A percentile compares a stretch with the other conserved stretches of the same genome.
Evolutionary conservation across 2,113 vertebrate species (phyloP).

Genomic region (Rallus limicola): DNA sequence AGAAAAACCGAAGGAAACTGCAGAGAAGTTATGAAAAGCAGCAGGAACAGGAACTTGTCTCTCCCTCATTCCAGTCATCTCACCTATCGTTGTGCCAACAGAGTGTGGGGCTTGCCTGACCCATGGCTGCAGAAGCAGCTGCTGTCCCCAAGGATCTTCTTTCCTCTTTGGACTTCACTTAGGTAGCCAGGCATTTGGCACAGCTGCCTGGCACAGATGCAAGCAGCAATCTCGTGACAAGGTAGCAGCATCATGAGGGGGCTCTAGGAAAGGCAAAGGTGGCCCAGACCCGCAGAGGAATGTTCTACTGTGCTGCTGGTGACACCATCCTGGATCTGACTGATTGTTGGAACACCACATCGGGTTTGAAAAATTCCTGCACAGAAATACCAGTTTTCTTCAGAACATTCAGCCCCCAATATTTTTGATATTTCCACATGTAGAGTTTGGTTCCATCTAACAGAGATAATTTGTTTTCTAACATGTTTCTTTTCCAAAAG

Average conservation of each 20-base stretch:
- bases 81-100: not conserved
- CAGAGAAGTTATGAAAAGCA: not conserved
- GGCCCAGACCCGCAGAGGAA: not conserved
- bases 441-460: not conserved
- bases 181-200: not conserved
- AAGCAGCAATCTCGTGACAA: not conserved
- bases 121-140: not conserved
- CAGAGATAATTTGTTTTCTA: not conserved
- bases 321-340: not conserved
- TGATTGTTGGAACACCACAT: not conserved
- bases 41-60: not conserved
- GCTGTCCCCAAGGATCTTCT: not conserved
- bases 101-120: not conserved
- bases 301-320: not conserved
- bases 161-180: not conserved
- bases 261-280: not conserved
- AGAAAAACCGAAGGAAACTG: not conserved
- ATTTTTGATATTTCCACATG: not conserved
- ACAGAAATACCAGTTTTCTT: not conserved
- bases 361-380: not conserved
- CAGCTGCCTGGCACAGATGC: not conserved
- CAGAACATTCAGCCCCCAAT: not conserved
- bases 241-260: fast-evolving
- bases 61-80: not conserved
- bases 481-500: not conserved